Evolutionary conservation across 2,888 invertebrate genomes (phyloP).

Genomic region (Polia nebulosa): DNA sequence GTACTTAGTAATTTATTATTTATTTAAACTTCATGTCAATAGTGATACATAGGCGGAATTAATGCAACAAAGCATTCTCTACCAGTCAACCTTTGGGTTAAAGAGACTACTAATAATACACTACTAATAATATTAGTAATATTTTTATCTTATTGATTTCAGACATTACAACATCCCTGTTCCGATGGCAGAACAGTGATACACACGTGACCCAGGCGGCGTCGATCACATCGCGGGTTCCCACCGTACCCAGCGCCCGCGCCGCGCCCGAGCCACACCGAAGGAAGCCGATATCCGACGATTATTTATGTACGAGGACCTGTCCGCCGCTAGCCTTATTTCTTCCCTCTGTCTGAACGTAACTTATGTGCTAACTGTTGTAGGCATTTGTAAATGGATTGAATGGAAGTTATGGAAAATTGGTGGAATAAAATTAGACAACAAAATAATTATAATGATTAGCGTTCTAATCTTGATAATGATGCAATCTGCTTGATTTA

Average conservation of each 20-base stretch:
- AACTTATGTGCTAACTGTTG: slow-evolving; percentile 56
- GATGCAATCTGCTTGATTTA: slow-evolving; percentile 20
- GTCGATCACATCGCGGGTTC: slow-evolving; percentile 74
- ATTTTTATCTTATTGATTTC: neutral
- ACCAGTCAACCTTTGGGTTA: too few species aligned
- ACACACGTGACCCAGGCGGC: slow-evolving; percentile 61
- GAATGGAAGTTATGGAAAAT: neutral
- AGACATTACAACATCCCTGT: slow-evolving; percentile 9
- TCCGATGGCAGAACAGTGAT: slow-evolving; percentile 27
- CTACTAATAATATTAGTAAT: too few species aligned
- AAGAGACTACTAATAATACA: too few species aligned
- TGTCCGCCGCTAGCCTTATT: slow-evolving; percentile 74
- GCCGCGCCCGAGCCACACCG: slow-evolving; percentile 40
- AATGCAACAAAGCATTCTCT: too few species aligned
- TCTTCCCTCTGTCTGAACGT: slow-evolving; percentile 64
- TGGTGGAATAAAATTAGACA: slow-evolving; percentile 1
- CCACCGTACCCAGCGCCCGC: slow-evolving; percentile 75
- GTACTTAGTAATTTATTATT: too few species aligned
- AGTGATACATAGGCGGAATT: too few species aligned
- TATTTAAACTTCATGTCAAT: too few species aligned
- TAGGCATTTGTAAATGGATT: slow-evolving; percentile 29
- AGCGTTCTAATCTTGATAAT: neutral
- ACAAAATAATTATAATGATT: neutral
- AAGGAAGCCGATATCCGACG: slow-evolving; percentile 80
- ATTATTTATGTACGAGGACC: slow-evolving; percentile 72